Evolutionary conservation across 2,113 vertebrate genomes (phyloP), one percentile per base, ranked within the genome.

Genomic region (Anarhynchus alexandrinus): DNA sequence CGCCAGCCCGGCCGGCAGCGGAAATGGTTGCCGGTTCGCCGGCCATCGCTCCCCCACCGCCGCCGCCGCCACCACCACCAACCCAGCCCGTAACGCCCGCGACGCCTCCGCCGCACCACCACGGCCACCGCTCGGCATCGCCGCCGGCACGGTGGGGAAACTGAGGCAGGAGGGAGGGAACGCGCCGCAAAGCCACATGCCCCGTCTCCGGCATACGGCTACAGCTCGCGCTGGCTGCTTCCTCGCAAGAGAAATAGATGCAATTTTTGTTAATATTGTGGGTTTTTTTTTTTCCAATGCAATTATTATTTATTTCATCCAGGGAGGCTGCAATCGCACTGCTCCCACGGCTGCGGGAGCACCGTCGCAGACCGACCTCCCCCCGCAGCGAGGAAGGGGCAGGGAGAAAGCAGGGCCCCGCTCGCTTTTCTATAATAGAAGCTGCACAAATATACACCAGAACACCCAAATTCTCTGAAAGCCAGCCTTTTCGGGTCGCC

Each of bases 91-190:
- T 8, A 47, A 42, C 40, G 3, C 23, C 42, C 5, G 15, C 19
- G 25, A 3, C 3, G 51, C 15, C 88, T 67, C n/a, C 1, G 22
- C 7, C 2, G 47, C 76, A 10, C 52, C 52, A 1, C 22, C 20
- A 9, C 0, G 26, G 81, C 55, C 26, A 2, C 34, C 20, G 27
- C 55, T 6, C 42, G 0, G 8, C 38, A 3, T 8, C 38, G 3
- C 45, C 3, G 10, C 16, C n/a, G 5, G 82, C 83, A 3, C 25
- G 0, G 42, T 0, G 36, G 88, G 82, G 73, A 65, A 82, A 79
- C 81, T 22, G 80, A 83, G 94, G 86, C 67, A 36, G 17, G 1
- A 30, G 12, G 57, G 11, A 12, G 67, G 59, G 2, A 14, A 42
- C 15, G 10, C 19, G 25, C 23, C 6, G 16, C 22, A 6, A 22